Base-by-base conservation (phyloP, 2,113 vertebrate species). In the Paedocypris sp. region DNA sequence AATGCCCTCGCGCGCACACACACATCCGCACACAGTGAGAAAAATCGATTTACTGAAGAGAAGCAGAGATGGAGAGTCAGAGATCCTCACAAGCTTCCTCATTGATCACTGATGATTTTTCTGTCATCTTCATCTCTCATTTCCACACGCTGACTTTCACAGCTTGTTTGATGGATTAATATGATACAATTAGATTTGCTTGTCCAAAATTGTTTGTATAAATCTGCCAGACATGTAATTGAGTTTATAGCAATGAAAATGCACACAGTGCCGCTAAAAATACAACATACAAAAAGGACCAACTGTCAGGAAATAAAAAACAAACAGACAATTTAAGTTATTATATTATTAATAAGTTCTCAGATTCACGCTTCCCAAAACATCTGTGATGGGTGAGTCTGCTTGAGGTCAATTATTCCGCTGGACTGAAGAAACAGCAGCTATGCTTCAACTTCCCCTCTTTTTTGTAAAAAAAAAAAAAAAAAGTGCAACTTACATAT, bases 361-460 rank as follows among this genome's bases (percentile, higher is more conserved):
- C 47, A 35, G 18, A 42, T 35, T 60, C 49, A 20, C 39, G 16
- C 60, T 19, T 43, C 45, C 45, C 23, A 66, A 23, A 20, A n/a
- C 18, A 19, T 28, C 15, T 18, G 59, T 62, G 58, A 67, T 67
- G 57, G 35, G 19, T 19, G 6, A 9, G 20, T 13, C 49, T 23
- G 38, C 4, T 8, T 42, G 50, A 62, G 46, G 43, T 35, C 35
- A 59, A 67, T 62, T 67, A 62, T 67, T 48, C 58, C 43, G 6
- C 35, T 29, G 33, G 35, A 20, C 36, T 49, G 43, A 31, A 61
- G 49, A 57, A 57, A 57, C 53, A 29, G 6, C 39, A 57, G 53
- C 53, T 57, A 36, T 29, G 53, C 10, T 43, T n/a, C n/a, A n/a
- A 43, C 53, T 57, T 57, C 16, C 23, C 47, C 16, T 28, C 32